Percentiles rank a stretch among this genome's conserved stretches.
These are phyloP conservation scores for Microplitis deprimator DNA, from an alignment of 2,888 invertebrate species.

Conservation along the genomic window DNA sequence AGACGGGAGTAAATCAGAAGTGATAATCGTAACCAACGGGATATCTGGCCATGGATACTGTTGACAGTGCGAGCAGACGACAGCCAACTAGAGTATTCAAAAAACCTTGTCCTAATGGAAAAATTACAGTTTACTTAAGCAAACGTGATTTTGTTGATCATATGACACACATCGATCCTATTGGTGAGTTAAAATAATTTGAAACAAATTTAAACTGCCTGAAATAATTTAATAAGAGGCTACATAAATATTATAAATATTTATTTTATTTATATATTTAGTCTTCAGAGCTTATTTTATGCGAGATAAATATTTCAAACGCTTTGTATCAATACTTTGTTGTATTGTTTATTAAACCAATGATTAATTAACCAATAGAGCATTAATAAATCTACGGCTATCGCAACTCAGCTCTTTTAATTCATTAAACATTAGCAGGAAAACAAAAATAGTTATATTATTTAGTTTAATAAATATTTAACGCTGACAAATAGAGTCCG, in stretches of 20 bases:
- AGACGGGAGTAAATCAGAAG: slow-evolving; percentile 60
- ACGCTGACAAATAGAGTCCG: too few species aligned
- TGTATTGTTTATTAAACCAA: too few species aligned
- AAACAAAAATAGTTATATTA: not conserved
- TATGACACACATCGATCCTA: slow-evolving; percentile 92
- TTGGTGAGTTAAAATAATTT: slow-evolving; percentile 76
- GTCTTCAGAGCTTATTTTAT: too few species aligned
- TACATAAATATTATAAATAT: not conserved
- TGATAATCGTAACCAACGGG: slow-evolving; percentile 52
- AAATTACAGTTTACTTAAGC: slow-evolving; percentile 90
- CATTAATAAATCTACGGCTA: too few species aligned
- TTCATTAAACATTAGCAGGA: not conserved
- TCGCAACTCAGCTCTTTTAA: not conserved
- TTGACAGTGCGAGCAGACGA: slow-evolving; percentile 63
- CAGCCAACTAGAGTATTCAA: slow-evolving; percentile 69
- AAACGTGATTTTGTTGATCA: slow-evolving; percentile 95
- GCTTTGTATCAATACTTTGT: too few species aligned
- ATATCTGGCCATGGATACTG: slow-evolving; percentile 63
- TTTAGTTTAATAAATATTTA: not conserved
- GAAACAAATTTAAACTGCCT: not conserved
- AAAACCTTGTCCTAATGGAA: slow-evolving; percentile 67
- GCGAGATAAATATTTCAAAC: too few species aligned
- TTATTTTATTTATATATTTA: not conserved
- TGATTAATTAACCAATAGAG: too few species aligned
- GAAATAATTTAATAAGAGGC: not conserved